Evolutionary conservation across 2,113 vertebrate species (phyloP).

Genomic region (Trematomus loennbergii): DNA sequence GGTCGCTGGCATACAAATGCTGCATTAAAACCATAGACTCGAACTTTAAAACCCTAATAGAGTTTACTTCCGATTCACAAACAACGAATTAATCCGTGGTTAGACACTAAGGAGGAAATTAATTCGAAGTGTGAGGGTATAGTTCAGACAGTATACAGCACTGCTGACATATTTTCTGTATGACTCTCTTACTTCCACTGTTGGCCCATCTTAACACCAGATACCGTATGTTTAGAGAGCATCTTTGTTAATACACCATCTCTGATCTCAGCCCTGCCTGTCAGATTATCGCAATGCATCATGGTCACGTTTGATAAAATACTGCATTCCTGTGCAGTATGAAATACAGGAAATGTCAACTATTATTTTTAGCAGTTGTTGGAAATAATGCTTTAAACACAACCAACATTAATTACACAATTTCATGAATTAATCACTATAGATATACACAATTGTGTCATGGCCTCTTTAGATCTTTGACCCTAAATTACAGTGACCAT

Average conservation of each 20-base stretch:
- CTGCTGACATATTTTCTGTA: neutral
- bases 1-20: neutral
- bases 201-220: neutral
- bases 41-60: neutral
- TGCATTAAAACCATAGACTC: too few relatives aligned
- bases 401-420: neutral
- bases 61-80: neutral
- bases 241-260: neutral
- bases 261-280: neutral
- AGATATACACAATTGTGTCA: too few relatives aligned
- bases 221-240: too few relatives aligned
- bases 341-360: neutral
- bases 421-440: neutral
- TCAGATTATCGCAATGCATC: conserved; percentile 51
- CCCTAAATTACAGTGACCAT: neutral
- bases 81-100: rapidly evolving
- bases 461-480: neutral
- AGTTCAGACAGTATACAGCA: neutral
- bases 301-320: conserved; percentile 27
- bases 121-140: too few relatives aligned
- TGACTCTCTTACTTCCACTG: conserved; percentile 3
- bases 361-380: neutral
- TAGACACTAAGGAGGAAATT: neutral
- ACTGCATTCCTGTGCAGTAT: neutral
- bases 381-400: neutral